A percentile compares a stretch with the other conserved stretches of the same genome.
phyloP scores from a whole-genome alignment of 2,888 invertebrate genomes.

The Ochropleura leucogaster region DNA sequence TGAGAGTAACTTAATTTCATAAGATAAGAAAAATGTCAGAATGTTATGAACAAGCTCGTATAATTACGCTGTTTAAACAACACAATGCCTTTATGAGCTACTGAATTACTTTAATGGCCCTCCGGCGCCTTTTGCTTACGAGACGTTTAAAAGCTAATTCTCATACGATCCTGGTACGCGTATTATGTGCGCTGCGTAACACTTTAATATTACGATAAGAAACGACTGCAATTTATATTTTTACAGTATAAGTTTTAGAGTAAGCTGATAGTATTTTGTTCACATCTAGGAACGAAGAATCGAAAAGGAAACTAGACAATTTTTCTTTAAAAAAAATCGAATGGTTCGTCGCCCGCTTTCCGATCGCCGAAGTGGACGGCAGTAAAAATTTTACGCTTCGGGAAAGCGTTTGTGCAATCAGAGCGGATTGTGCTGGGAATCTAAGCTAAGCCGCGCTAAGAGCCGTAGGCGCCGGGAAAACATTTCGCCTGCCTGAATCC shows the following conservation, averaged over 20 bases:
- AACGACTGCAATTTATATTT: not conserved
- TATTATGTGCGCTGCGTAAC: conserved; percentile 28
- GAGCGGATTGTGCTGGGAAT: conserved; percentile 82
- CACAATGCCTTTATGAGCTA: conserved; percentile 67
- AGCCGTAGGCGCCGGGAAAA: conserved; percentile 74
- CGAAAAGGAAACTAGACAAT: conserved; percentile 54
- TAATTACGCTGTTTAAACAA: conserved; percentile 68
- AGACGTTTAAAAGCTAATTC: conserved; percentile 52
- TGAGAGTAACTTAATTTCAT: conserved; percentile 66
- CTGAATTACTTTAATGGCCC: conserved; percentile 64
- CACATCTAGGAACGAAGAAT: conserved; percentile 45
- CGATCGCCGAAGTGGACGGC: conserved; percentile 72
- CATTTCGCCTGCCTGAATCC: conserved; percentile 74
- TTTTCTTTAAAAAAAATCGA: conserved; percentile 63
- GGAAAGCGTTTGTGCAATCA: conserved; percentile 87
- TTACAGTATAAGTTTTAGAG: not conserved
- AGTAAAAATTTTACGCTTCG: conserved; percentile 82
- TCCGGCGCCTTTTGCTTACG: conserved; percentile 45
- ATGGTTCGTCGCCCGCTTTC: conserved; percentile 66
- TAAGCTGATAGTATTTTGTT: conserved; percentile 30
- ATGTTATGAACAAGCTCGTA: conserved; percentile 64
- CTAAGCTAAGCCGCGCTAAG: conserved; percentile 81
- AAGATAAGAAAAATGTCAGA: conserved; percentile 67
- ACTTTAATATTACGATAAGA: conserved; percentile 6
- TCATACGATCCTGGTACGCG: conserved; percentile 27